A percentile compares a stretch with the other conserved stretches of the same genome.
Conservation (phyloP, 1,140 invertebrate species). For the Drosophila kikkawai region DNA sequence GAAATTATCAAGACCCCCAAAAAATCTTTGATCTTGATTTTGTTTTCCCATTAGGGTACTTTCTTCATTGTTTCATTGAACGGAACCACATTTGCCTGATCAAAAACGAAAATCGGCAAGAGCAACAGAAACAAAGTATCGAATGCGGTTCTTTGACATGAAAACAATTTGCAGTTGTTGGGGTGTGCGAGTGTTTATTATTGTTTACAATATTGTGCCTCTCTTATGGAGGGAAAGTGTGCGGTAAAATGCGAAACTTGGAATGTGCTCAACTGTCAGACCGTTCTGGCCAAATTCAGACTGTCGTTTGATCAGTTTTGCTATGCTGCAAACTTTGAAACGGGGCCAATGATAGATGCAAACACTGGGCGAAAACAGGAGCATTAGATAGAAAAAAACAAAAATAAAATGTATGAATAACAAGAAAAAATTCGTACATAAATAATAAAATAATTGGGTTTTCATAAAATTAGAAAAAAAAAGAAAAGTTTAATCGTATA, state of each 20-base stretch:
- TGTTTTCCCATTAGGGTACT: constrained; percentile 10
- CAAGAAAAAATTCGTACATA: too few species aligned
- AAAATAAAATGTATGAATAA: background rate
- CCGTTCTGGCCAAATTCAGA: background rate
- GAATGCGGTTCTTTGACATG: constrained; percentile 10
- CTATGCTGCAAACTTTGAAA: constrained; percentile 14
- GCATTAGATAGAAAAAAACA: background rate
- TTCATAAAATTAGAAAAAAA: too few species aligned
- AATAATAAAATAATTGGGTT: too few species aligned
- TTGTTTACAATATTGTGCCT: constrained; percentile 50
- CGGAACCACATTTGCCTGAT: constrained; percentile 27
- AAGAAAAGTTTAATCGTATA: too few species aligned
- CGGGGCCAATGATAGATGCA: constrained; percentile 27
- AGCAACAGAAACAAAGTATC: constrained; percentile 1
- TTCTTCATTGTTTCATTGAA: constrained; percentile 10
- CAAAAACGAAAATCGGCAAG: constrained; percentile 19
- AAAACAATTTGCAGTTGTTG: constrained; percentile 17
- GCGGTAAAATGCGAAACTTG: constrained; percentile 23
- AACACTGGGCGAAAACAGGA: constrained; percentile 6
- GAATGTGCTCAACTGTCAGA: constrained; percentile 48
- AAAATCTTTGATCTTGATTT: constrained; percentile 15
- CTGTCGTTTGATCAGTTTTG: constrained; percentile 44
- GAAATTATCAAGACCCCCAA: background rate
- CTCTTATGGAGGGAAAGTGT: background rate
- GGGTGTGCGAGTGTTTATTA: constrained; percentile 27